phyloP scores from a whole-genome alignment of 2,888 invertebrate species.

The Spodoptera picta region DNA sequence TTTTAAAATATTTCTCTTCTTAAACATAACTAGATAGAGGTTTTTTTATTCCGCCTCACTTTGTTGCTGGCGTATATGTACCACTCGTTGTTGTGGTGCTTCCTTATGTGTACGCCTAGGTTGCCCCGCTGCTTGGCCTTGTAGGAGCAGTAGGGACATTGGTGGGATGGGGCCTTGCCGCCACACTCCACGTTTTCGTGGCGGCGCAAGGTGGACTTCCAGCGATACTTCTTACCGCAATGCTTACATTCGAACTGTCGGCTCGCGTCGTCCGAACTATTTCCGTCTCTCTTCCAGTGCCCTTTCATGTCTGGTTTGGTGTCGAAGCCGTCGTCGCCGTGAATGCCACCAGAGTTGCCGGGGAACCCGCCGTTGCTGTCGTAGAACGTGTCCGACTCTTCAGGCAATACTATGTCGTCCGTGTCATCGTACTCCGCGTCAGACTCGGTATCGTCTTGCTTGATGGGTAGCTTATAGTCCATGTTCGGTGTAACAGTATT shows the following conservation, averaged over 20 bases:
- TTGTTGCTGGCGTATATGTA: slow-evolving; percentile 85
- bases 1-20: slow-evolving; percentile 41
- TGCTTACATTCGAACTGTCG: slow-evolving; percentile 93
- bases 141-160: slow-evolving; percentile 94
- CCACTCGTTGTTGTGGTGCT: slow-evolving; percentile 91
- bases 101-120: slow-evolving; percentile 93
- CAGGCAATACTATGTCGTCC: slow-evolving; percentile 86
- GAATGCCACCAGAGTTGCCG: slow-evolving; percentile 39
- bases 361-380: slow-evolving; percentile 55
- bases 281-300: slow-evolving; percentile 67
- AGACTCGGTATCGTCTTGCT: slow-evolving; percentile 86
- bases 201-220: slow-evolving; percentile 94
- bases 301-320: slow-evolving; percentile 70
- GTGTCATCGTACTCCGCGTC: slow-evolving; percentile 86
- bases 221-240: slow-evolving; percentile 95
- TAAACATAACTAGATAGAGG: slow-evolving; percentile 63
- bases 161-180: slow-evolving; percentile 94
- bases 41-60: slow-evolving; percentile 84
- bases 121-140: slow-evolving; percentile 94
- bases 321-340: slow-evolving; percentile 53
- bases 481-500: slow-evolving; percentile 65
- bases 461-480: slow-evolving; percentile 67
- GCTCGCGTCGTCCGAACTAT: slow-evolving; percentile 84
- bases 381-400: slow-evolving; percentile 76
- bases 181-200: slow-evolving; percentile 96